Evolutionary conservation across 2,113 vertebrate genomes (phyloP).

Genomic region (Nothoprocta pentlandii): DNA sequence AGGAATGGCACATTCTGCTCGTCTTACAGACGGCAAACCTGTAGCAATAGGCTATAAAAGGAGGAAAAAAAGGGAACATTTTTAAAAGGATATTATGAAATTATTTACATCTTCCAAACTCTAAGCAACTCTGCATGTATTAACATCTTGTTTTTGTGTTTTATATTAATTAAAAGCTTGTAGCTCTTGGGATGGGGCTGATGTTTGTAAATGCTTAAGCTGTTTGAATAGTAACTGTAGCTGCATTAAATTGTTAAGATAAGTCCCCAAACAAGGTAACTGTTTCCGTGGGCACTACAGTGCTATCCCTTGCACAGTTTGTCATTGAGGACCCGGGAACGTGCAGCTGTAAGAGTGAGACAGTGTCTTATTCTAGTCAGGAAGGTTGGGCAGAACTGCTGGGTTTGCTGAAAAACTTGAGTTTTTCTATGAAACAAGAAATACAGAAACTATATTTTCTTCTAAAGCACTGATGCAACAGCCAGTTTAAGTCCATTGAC

Average conservation of each 20-base stretch:
- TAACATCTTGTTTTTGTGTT: conserved; percentile 9
- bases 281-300: rapidly evolving
- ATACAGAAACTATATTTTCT: background rate
- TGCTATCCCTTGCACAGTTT: background rate
- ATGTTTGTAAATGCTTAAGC: background rate
- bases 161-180: background rate
- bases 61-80: background rate
- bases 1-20: background rate
- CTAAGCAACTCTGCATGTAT: background rate
- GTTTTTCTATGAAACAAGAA: background rate
- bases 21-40: background rate
- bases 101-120: background rate
- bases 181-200: background rate
- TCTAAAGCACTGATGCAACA: background rate
- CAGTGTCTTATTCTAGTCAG: background rate
- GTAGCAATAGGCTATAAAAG: background rate
- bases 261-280: background rate
- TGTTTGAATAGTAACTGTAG: background rate
- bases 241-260: background rate
- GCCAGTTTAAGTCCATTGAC: background rate
- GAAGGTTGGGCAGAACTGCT: too few relatives aligned
- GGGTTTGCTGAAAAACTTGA: background rate
- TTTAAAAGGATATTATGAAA: background rate
- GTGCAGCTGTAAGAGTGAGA: background rate
- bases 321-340: background rate